Conservation (phyloP, 2,888 invertebrate species). For the Mystacides longicornis region DNA sequence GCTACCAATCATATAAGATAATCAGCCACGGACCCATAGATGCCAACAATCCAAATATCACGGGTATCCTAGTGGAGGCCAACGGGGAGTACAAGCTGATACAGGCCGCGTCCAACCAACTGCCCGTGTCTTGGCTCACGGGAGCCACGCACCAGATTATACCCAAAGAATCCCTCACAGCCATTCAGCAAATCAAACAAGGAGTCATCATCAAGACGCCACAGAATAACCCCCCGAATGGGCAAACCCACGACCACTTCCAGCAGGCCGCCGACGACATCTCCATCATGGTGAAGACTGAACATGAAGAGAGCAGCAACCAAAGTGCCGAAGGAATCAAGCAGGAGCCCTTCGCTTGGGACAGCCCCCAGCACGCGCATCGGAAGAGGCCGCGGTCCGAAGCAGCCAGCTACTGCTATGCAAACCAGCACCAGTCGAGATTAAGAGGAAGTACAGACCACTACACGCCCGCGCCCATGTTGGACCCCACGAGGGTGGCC, state of each 20-base stretch:
- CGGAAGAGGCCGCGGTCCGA: conserved; percentile 59
- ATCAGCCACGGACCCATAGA: conserved; percentile 49
- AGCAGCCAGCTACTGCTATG: conserved; percentile 27
- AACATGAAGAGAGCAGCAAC: conserved; percentile 39
- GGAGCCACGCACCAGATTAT: conserved; percentile 24
- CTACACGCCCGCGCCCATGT: conserved; percentile 85
- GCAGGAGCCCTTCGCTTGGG: no score
- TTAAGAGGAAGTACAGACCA: conserved; percentile 36
- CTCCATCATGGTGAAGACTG: conserved; percentile 34
- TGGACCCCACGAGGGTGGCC: conserved; percentile 86
- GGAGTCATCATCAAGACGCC: conserved; percentile 31
- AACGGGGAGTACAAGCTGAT: conserved; percentile 56
- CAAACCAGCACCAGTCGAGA: conserved; percentile 35
- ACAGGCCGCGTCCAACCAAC: conserved; percentile 45
- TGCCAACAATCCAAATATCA: conserved; percentile 46
- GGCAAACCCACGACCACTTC: conserved; percentile 4
- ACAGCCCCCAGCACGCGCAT: conserved; percentile 58
- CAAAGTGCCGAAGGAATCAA: conserved; percentile 48
- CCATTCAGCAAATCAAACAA: conserved; percentile 33
- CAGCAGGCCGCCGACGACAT: conserved; percentile 14
- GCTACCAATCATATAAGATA: conserved; percentile 49
- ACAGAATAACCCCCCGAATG: background rate
- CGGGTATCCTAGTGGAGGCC: conserved; percentile 53
- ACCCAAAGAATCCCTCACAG: conserved; percentile 35
- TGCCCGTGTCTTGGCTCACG: conserved; percentile 32